Conservation (phyloP, 2,888 invertebrate genomes). For the Dysmachus trigonus region DNA sequence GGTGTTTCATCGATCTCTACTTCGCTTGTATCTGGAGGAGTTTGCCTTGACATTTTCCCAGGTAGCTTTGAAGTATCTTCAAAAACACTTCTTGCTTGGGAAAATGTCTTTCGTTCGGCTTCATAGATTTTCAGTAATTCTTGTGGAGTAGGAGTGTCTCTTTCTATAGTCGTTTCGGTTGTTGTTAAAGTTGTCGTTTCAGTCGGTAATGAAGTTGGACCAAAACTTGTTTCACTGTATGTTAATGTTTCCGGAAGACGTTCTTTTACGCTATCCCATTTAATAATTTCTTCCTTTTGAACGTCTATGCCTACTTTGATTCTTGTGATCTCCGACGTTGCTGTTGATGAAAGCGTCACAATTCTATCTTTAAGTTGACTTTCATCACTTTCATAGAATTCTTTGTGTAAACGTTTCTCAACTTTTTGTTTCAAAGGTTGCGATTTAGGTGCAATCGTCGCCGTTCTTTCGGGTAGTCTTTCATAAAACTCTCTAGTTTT, state of each 20-base stretch:
- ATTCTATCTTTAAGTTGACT: constrained; percentile 8
- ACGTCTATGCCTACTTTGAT: constrained; percentile 18
- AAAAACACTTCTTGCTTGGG: background rate
- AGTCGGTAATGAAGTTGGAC: background rate
- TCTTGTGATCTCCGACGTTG: constrained; percentile 24
- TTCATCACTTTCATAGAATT: background rate
- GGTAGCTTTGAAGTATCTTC: background rate
- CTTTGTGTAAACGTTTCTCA: background rate
- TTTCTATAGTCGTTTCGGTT: constrained; percentile 13
- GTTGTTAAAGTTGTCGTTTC: background rate
- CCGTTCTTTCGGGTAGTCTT: background rate
- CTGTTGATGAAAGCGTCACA: constrained; percentile 37
- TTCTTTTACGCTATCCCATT: constrained; percentile 3
- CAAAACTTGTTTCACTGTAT: background rate
- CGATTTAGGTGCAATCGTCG: background rate
- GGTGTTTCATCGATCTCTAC: background rate
- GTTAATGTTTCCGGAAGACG: background rate
- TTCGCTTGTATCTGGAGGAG: background rate
- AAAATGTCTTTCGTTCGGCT: background rate
- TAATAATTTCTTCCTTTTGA: constrained; percentile 33
- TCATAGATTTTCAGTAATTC: background rate
- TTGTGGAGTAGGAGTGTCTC: background rate
- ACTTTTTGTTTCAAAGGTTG: background rate
- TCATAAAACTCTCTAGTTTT: constrained; percentile 16
- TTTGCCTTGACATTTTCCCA: background rate